These are phyloP conservation scores for Gulo gulo DNA, from an alignment of 2,113 vertebrate species.

Conservation along the genomic window DNA sequence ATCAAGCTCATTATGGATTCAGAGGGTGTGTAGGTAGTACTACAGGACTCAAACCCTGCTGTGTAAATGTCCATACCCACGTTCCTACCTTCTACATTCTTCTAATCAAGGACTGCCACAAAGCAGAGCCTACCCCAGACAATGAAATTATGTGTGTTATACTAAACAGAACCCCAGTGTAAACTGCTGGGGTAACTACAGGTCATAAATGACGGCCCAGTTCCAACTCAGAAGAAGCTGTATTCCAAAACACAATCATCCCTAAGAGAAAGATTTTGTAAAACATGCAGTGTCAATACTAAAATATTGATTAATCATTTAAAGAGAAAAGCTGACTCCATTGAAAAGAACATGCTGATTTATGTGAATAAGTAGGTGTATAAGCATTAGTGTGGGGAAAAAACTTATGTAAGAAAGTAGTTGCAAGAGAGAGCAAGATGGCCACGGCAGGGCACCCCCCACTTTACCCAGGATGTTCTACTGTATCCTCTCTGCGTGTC, in stretches of 20 bases:
- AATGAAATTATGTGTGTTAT: not conserved
- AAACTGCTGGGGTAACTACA: not conserved
- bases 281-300: not conserved
- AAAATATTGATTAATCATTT: conserved; percentile 9
- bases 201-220: not conserved
- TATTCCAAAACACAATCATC: not conserved
- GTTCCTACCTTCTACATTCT: not conserved
- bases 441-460: not conserved
- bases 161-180: not conserved
- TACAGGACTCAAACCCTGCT: not conserved
- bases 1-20: not conserved
- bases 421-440: not conserved
- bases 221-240: not conserved
- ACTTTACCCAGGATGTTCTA: not conserved
- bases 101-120: not conserved
- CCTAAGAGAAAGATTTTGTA: not conserved
- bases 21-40: not conserved
- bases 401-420: not conserved
- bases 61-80: not conserved
- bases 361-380: not conserved
- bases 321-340: not conserved
- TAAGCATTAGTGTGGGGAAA: not conserved
- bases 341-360: not conserved
- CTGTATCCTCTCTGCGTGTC: not conserved
- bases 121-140: not conserved